Evolutionary conservation across 2,888 invertebrate genomes (phyloP).

Genomic region (Drosophila eohydei): DNA sequence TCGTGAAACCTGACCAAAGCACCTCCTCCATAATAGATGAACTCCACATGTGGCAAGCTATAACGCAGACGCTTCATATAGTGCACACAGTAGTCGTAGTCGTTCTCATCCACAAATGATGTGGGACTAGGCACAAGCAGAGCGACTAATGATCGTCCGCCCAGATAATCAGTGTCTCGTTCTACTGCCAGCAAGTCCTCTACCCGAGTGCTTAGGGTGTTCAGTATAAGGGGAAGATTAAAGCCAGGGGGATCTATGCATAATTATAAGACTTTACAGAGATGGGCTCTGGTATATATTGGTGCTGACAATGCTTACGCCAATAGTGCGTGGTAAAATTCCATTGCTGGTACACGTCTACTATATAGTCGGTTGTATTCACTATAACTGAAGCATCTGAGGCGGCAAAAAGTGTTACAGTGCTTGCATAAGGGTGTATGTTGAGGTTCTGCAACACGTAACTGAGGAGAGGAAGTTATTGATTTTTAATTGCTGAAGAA

Average conservation of each 20-base stretch:
- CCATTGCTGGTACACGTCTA: slow-evolving; percentile 88
- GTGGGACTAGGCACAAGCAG: slow-evolving; percentile 87
- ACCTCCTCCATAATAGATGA: slow-evolving; percentile 87
- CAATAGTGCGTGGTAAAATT: slow-evolving; percentile 86
- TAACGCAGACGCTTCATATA: slow-evolving; percentile 87
- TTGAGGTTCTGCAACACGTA: slow-evolving; percentile 88
- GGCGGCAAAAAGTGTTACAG: slow-evolving; percentile 89
- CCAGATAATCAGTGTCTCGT: slow-evolving; percentile 86
- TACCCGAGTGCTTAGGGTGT: slow-evolving; percentile 86
- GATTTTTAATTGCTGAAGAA: no score
- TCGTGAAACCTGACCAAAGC: slow-evolving; percentile 87
- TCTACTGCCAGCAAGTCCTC: slow-evolving; percentile 86
- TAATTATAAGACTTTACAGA: not conserved
- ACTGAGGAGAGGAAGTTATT: slow-evolving; percentile 67
- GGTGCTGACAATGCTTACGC: slow-evolving; percentile 67
- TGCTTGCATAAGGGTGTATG: slow-evolving; percentile 89
- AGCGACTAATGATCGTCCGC: slow-evolving; percentile 89
- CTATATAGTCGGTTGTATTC: slow-evolving; percentile 87
- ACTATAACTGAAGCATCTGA: slow-evolving; percentile 87
- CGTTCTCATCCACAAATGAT: slow-evolving; percentile 86
- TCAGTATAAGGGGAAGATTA: slow-evolving; percentile 87
- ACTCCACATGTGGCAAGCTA: slow-evolving; percentile 88
- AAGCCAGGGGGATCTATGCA: slow-evolving; percentile 87
- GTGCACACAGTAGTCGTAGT: slow-evolving; percentile 86
- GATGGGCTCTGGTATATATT: not conserved